Conservation (phyloP, 2,113 vertebrate genomes). For the Crotalus viridis region DNA sequence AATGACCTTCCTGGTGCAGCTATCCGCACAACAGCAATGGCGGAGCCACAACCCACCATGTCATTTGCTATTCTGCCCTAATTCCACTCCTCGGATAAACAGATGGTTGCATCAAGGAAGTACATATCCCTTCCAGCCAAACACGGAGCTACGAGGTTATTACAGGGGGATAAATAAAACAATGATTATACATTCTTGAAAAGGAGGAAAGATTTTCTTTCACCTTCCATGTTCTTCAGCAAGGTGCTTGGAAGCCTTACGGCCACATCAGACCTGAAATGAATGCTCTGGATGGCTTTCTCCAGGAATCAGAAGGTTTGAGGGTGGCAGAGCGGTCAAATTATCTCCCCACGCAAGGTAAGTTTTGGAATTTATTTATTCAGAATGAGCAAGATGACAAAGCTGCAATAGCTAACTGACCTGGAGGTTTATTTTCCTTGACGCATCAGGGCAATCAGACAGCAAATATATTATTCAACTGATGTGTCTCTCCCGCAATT, state of each 20-base stretch:
- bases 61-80: not conserved
- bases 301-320: not conserved
- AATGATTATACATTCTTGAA: not conserved
- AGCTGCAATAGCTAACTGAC: not conserved
- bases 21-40: not conserved
- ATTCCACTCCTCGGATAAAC: not conserved
- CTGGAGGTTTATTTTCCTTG: not conserved
- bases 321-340: conserved; percentile 40
- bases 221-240: not conserved
- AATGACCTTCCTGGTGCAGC: not conserved
- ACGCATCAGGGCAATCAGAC: not conserved
- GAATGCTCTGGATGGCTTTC: not conserved
- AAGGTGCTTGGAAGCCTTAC: not conserved
- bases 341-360: conserved; percentile 51
- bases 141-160: not conserved
- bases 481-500: not conserved
- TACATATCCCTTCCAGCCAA: not conserved
- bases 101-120: not conserved
- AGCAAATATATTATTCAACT: not conserved
- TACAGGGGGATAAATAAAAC: not conserved
- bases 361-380: conserved; percentile 22
- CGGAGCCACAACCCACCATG: not conserved
- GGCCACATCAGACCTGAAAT: not conserved
- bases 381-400: not conserved
- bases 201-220: too few relatives aligned